Conservation (phyloP, 1,140 invertebrate genomes). For the Drosophila leontia region DNA sequence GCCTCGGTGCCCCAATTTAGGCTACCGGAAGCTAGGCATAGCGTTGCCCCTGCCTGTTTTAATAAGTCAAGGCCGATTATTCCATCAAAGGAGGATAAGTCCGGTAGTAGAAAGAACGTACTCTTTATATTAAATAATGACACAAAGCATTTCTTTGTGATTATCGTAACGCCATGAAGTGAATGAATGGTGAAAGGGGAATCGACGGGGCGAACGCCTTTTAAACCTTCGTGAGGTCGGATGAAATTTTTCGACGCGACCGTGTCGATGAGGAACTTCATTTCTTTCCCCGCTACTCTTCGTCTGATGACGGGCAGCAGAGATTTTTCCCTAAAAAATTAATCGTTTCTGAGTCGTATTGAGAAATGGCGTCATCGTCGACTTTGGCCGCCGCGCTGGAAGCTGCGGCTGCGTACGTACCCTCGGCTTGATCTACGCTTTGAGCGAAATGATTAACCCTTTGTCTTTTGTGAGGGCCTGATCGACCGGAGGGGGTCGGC, state of each 20-base stretch:
- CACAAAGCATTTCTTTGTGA: too few species aligned
- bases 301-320: conserved; percentile 5
- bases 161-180: too few species aligned
- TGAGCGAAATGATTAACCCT: too few species aligned
- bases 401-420: not conserved
- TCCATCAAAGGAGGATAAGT: not conserved
- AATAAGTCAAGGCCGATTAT: not conserved
- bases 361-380: not conserved
- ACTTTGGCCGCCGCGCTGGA: not conserved
- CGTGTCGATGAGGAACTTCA: too few species aligned
- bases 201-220: not conserved
- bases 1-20: not conserved
- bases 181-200: not conserved
- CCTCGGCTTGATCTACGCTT: not conserved
- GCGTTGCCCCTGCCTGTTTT: not conserved
- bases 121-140: not conserved
- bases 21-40: not conserved
- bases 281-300: not conserved
- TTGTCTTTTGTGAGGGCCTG: too few species aligned
- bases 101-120: not conserved
- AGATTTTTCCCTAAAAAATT: conserved; percentile 27
- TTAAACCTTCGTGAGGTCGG: too few species aligned
- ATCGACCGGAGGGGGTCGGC: not conserved
- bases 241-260: too few species aligned
- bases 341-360: conserved; percentile 13